phyloP scores from a whole-genome alignment of 2,888 invertebrate species.

The Synergus japonicus region DNA sequence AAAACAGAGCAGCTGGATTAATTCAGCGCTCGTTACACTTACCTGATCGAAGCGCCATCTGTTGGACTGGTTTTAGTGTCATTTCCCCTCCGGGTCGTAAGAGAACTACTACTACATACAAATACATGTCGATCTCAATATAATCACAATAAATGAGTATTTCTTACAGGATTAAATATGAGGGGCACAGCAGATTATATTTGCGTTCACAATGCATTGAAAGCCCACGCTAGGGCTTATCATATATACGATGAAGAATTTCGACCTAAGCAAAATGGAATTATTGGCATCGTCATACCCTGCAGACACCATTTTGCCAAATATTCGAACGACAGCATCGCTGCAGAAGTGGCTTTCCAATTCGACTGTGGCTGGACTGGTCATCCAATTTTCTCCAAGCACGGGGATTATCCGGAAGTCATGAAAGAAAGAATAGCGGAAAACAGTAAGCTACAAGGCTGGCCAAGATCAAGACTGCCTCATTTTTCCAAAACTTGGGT shows the following conservation, averaged over 20 bases:
- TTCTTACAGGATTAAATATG: constrained; percentile 44
- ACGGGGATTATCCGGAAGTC: constrained; percentile 79
- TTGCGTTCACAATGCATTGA: constrained; percentile 85
- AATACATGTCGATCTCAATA: not conserved
- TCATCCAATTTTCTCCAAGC: constrained; percentile 77
- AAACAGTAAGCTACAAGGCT: constrained; percentile 77
- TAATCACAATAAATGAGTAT: not conserved
- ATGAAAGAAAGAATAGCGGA: constrained; percentile 77
- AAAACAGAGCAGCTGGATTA: too few species aligned
- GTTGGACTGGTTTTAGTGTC: too few species aligned
- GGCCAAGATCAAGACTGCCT: constrained; percentile 77
- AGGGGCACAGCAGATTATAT: constrained; percentile 49
- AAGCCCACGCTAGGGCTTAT: constrained; percentile 86
- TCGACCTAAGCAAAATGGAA: constrained; percentile 80
- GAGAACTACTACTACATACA: too few species aligned
- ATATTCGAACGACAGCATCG: constrained; percentile 49
- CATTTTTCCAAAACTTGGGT: constrained; percentile 80
- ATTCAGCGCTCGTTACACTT: too few species aligned
- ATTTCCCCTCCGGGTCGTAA: too few species aligned
- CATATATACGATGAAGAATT: constrained; percentile 82
- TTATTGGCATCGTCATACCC: constrained; percentile 60
- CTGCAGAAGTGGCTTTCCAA: constrained; percentile 64
- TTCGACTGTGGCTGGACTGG: constrained; percentile 78
- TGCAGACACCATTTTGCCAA: constrained; percentile 55
- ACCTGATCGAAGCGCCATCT: too few species aligned